Base-by-base conservation (phyloP, 2,113 vertebrate species). In the Chinchilla lanigera region DNA sequence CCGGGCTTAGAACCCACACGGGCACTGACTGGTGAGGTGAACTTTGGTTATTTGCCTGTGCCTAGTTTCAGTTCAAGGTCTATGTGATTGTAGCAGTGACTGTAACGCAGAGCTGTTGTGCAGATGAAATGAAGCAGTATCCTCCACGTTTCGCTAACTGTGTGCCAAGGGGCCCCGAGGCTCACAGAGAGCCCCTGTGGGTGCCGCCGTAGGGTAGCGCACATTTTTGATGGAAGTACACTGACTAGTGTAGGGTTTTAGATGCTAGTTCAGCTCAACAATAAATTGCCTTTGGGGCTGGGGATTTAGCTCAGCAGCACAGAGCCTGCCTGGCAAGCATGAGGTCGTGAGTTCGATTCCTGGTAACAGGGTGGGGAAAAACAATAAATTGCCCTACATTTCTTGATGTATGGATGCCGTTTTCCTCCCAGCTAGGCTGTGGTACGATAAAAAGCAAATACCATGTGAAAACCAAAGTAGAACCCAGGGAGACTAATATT, bases 401-500 rank as follows among this genome's bases (percentile, higher is more conserved):
- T 41, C 60, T 50, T 69, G 41, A 88, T 60, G 33, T 47, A 26
- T 41, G 22, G 73, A 28, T 50, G 1, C 1, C 41, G n/a, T 24
- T 65, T 16, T 65, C 67, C 84, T 88, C 13, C 38, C 52, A 89
- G 41, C 41, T 50, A 38, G 77, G 20, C 24, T 71, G 38, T 41
- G n/a, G 52, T 92, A 60, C 71, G 52, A 54, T 67, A 83, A 92
- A 95, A 88, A 54, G 65, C 85, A 94, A 88, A 41, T 67, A 41
- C 50, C 20, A 9, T 30, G 69, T 77, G 41, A 54, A 96, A 69
- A 92, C 54, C 41, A 61, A 60, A n/a, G 11, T 52, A 89, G 44
- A 87, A 91, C 38, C 26, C 26, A 77, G 2, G 41, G 41, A 26
- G 17, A 44, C 71, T 44, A 44, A 44, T 75, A 75, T 12, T 44